Conservation (phyloP, 2,797 vertebrate species). For the Neopelma chrysocephalum region DNA sequence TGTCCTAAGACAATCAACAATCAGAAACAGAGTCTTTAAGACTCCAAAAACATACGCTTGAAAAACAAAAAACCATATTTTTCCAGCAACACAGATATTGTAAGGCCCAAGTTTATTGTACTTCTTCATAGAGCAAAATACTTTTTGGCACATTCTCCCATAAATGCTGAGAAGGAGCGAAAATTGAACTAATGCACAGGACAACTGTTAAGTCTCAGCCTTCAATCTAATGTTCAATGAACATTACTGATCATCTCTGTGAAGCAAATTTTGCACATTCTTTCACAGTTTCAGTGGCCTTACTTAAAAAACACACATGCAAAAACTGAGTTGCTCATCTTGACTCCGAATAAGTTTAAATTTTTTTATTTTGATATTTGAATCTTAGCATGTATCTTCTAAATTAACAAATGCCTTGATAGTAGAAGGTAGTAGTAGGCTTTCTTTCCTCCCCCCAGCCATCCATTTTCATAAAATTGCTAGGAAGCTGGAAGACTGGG, state of each 20-base stretch:
- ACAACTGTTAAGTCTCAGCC: background rate
- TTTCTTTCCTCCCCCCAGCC: background rate
- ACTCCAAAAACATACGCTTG: background rate
- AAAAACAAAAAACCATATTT: background rate
- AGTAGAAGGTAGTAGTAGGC: background rate
- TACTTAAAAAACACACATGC: background rate
- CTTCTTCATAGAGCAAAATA: background rate
- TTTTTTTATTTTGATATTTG: background rate
- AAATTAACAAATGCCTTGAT: background rate
- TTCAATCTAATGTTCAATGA: background rate
- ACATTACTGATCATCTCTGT: background rate
- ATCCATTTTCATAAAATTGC: background rate
- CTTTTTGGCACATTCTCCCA: background rate
- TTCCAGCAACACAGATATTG: background rate
- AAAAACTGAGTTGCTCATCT: background rate
- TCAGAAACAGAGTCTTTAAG: background rate
- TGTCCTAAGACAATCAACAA: background rate
- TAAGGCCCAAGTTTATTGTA: background rate
- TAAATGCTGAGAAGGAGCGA: background rate
- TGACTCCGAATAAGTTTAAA: background rate
- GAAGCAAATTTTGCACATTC: background rate
- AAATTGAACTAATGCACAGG: background rate
- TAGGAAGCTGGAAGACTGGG: background rate
- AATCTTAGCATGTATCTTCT: background rate
- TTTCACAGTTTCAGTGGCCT: background rate